Evolutionary conservation across 2,888 invertebrate species (phyloP), one percentile per base, ranked within the genome.

Genomic region (Eilema depressum): DNA sequence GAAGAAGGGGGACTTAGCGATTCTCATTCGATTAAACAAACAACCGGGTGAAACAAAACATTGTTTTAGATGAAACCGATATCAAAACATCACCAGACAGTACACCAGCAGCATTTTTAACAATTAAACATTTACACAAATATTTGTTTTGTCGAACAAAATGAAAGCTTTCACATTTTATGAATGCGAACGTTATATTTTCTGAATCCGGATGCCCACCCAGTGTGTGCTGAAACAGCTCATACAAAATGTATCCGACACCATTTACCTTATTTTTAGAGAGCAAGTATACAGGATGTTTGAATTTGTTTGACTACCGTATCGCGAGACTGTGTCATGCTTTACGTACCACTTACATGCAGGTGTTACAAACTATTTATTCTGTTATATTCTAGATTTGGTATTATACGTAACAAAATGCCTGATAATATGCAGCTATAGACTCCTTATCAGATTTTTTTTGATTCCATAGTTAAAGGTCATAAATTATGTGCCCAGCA

Each of bases 141-240:
- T 81, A 78, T 81, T 81, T 81, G 73, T 60, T 64, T 66, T 62
- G 2, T 56, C 41, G 23, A 73, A 72, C 77, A 83, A 84, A 85
- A 79, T 79, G 64, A 70, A 80, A 79, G 77, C 83, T 84, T 85
- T 83, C 84, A 83, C 83, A 88, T 86, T 88, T 88, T 86, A 89
- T 87, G 88, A 85, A 82, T 82, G 80, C 80, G 75, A 83, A 80
- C 81, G 84, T 83, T 88, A 83, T 84, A 84, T 69, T 53, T 74
- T 69, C 66, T 65, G n/a, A 73, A 79, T 77, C 81, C 82, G 78
- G 74, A 74, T 73, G 73, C 74, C 69, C 69, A 64, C 71, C 74
- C 73, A 69, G 71, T 79, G 84, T 77, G 69, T 85, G 91, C 90
- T 92, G 92, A 90, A 83, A 84, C 85, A 87, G 88, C 87, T 89